These are phyloP conservation scores for Lamellibrachia satsuma DNA, from an alignment of 2,888 invertebrate genomes.

Conservation along the genomic window DNA sequence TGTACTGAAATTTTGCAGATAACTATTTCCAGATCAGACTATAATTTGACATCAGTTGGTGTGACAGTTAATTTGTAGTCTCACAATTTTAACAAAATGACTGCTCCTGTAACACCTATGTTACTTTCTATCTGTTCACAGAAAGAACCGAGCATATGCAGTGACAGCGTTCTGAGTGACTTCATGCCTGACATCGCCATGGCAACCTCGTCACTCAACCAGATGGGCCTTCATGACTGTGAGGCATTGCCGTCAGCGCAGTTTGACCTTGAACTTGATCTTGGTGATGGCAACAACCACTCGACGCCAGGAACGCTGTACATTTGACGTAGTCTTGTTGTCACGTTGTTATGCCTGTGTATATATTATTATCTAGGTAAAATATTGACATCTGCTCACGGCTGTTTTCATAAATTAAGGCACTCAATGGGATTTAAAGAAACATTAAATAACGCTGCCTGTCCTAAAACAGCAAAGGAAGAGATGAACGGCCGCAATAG, in stretches of 20 bases:
- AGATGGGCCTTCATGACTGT: slow-evolving; percentile 70
- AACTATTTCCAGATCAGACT: no score
- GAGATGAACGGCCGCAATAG: neutral
- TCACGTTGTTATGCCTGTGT: neutral
- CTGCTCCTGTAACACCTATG: neutral
- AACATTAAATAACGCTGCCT: neutral
- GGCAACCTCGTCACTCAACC: slow-evolving; percentile 81
- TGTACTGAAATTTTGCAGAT: no score
- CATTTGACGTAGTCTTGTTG: neutral
- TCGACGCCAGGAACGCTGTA: slow-evolving; percentile 33
- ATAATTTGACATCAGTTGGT: no score
- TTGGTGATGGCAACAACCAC: slow-evolving; percentile 74
- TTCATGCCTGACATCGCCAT: slow-evolving; percentile 85
- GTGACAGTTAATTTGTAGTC: neutral
- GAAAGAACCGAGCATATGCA: slow-evolving; percentile 10
- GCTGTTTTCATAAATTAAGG: neutral
- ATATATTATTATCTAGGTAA: neutral
- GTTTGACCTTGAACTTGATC: slow-evolving; percentile 78
- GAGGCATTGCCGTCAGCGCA: slow-evolving; percentile 27
- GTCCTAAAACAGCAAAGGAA: no score
- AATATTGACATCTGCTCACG: neutral
- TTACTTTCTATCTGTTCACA: neutral
- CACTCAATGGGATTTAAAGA: neutral
- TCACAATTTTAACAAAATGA: neutral
- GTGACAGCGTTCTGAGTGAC: slow-evolving; percentile 76